Base-by-base conservation (phyloP, 2,113 vertebrate species). In the Cheilinus undulatus region DNA sequence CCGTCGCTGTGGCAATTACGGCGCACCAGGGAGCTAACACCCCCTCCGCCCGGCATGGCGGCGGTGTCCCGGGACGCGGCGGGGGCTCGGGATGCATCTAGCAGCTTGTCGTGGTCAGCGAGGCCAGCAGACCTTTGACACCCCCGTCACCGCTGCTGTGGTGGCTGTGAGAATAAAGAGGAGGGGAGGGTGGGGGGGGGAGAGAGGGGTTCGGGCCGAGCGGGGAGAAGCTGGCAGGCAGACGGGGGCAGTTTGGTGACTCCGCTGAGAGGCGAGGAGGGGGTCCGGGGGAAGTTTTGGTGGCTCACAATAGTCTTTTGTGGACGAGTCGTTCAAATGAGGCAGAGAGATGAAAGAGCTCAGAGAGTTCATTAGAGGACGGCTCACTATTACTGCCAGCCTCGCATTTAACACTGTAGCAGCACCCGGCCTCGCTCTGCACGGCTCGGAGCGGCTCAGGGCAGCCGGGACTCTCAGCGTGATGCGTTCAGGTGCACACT, bases 71-170 rank as follows among this genome's bases (percentile, higher is more conserved):
- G 60, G 78, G 75, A 74, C 66, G 3, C 34, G 53, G 43, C 50
- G 48, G 52, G 30, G 58, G 58, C 32, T 51, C 50, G 14, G 23
- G 72, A 48, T 36, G 32, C 74, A 93, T 95, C 96, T 94, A 95
- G 94, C 94, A 90, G 91, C 93, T 94, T 94, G 95, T 95, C 89
- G 87, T 93, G 96, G 95, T 96, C 96, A 95, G 92, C 83, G 92
- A 90, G 95, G 95, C 94, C 95, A 94, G 94, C 92, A 93, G 95
- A 97, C 96, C 97, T 97, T 95, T 97, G 97, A 96, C 96, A 95
- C 94, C 90, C 90, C 87, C 24, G 49, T 20, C 70, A 34, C 78
- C 19, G 42, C 42, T 20, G 68, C 52, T 27, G 54, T n/a, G 66
- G 60, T 58, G 78, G 38, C 28, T 51, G 20, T 40, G 51, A 68